Base-by-base conservation (phyloP, 2,113 vertebrate genomes). In the Aegithalos caudatus region DNA sequence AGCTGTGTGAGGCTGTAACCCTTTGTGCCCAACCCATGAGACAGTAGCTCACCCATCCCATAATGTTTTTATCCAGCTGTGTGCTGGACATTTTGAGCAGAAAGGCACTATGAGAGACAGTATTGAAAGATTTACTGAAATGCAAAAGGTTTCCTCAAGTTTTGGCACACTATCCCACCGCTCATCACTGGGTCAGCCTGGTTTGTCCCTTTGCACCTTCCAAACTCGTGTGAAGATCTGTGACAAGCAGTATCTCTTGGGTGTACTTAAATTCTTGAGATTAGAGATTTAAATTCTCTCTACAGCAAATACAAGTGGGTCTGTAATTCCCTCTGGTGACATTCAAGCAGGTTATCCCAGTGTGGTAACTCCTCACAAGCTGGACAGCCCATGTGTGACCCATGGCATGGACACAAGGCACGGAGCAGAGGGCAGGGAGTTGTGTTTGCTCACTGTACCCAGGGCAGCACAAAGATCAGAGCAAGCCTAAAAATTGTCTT, bases 11-110 rank as follows among this genome's bases (percentile, higher is more conserved):
- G 60, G 19, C 42, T 65, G 20, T 6, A 12, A 48, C 3, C 12
- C 42, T 56, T 10, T 29, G 35, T 21, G 7, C 40, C 29, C 0
- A 0, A 28, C 3, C 42, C 50, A 13, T 17, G 20, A 48, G 35
- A 29, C 35, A 48, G 6, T 2, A 6, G 42, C 13, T 85, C 29
- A 25, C 31, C 35, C 29, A 57, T 50, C 51, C 29, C 35, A 17
- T 24, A 6, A 14, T 21, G 16, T 13, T 29, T 48, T 74, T 38
- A n/a, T 24, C 42, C 58, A 37, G 22, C 14, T 64, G 18, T 38
- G n/a, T 33, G 48, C 57, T 54, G 57, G 11, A 17, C 11, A 8
- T 23, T 47, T 73, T 14, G 5, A n/a, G 23, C 40, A 83, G 33
- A 44, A 53, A 14, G 17, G 2, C 27, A 14, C 15, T 23, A 2